Conservation (phyloP, 2,888 invertebrate species). For the Campopleginae sp. region DNA sequence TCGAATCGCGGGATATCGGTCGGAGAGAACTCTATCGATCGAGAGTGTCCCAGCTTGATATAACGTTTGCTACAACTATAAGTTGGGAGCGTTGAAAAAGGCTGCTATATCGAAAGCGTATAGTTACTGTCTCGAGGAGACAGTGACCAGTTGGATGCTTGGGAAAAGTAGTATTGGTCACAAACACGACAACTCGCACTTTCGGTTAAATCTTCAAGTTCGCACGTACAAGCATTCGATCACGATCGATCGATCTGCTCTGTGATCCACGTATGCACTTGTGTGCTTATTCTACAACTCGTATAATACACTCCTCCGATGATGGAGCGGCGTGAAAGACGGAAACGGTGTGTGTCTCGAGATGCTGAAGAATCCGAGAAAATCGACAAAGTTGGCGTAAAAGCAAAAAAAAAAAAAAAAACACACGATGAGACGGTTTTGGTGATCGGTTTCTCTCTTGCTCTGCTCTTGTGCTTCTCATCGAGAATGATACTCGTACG, state of each 20-base stretch:
- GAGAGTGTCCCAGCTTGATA: conserved; percentile 26
- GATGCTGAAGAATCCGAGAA: conserved; percentile 40
- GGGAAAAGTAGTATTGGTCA: conserved; percentile 3
- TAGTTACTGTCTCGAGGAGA: not conserved
- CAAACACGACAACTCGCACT: conserved; percentile 21
- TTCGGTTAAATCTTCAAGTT: conserved; percentile 44
- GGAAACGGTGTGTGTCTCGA: not conserved
- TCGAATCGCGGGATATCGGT: conserved; percentile 59
- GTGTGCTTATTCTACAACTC: conserved; percentile 4
- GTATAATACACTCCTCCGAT: conserved; percentile 30
- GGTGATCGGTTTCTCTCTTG: not conserved
- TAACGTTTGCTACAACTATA: conserved; percentile 25
- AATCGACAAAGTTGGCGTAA: conserved; percentile 39
- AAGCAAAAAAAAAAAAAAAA: too few relatives aligned
- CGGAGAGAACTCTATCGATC: conserved; percentile 58
- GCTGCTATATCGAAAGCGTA: not conserved
- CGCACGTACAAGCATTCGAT: conserved; percentile 70
- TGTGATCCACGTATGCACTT: conserved; percentile 25
- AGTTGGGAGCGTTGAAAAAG: not conserved
- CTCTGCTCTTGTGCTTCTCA: conserved; percentile 29
- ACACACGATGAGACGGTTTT: not conserved
- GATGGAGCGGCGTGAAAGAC: conserved; percentile 38
- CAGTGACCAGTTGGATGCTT: conserved; percentile 21
- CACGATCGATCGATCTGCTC: conserved; percentile 55
- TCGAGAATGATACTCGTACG: conserved; percentile 49